Evolutionary conservation across 2,113 vertebrate genomes (phyloP).

Genomic region (Notarius lentiginosus): DNA sequence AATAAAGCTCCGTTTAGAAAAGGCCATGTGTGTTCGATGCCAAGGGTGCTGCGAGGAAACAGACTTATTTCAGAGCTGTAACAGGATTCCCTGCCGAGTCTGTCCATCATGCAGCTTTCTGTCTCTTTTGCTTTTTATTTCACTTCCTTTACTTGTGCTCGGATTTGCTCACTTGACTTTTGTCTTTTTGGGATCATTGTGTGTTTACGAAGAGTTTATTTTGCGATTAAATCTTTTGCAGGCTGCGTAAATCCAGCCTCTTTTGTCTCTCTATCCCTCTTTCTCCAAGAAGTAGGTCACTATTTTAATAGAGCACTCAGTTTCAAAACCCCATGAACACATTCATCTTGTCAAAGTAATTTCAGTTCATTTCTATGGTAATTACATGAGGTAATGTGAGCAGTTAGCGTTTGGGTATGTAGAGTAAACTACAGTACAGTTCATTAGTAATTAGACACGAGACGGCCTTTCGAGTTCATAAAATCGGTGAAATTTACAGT

Average conservation of each 20-base stretch:
- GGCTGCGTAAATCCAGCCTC: background rate
- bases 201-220: slow-evolving; percentile 31
- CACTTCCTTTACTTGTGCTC: background rate
- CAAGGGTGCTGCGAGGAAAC: slow-evolving; percentile 60
- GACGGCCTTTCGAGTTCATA: no score
- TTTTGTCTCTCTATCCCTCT: background rate
- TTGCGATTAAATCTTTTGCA: slow-evolving; percentile 39
- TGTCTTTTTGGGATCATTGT: slow-evolving; percentile 17
- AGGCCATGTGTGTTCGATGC: slow-evolving; percentile 49
- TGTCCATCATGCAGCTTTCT: slow-evolving; percentile 41
- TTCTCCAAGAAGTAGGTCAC: background rate
- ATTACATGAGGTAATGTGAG: background rate
- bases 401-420: background rate
- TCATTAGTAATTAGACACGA: background rate
- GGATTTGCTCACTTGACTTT: slow-evolving; percentile 6
- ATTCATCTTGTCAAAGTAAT: background rate
- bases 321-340: background rate
- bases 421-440: background rate
- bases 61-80: slow-evolving; percentile 32
- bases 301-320: background rate
- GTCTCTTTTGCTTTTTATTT: slow-evolving; percentile 8
- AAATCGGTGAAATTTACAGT: no score
- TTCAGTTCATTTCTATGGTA: background rate
- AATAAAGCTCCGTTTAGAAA: slow-evolving; percentile 66
- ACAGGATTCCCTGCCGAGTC: slow-evolving; percentile 25